phyloP scores from a whole-genome alignment of 1,140 invertebrate genomes.

The Heliconius eleuchia region DNA sequence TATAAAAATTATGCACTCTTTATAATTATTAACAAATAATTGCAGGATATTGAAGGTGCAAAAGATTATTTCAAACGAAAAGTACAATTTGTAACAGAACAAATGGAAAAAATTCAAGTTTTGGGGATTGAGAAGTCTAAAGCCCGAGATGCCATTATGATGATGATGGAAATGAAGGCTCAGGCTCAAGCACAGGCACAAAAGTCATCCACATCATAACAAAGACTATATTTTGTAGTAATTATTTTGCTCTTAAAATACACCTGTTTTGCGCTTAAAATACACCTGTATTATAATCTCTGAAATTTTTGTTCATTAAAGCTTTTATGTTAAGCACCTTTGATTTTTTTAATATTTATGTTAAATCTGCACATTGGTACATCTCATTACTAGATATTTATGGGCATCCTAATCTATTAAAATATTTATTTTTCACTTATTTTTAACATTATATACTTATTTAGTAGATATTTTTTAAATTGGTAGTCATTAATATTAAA shows the following conservation, averaged over 20 bases:
- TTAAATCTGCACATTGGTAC: background rate
- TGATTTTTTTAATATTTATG: background rate
- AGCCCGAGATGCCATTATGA: constrained; percentile 89
- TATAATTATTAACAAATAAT: constrained; percentile 36
- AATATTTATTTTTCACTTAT: too few species aligned
- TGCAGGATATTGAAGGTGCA: constrained; percentile 88
- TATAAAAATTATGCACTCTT: background rate
- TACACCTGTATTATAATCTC: background rate
- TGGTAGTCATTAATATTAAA: too few species aligned
- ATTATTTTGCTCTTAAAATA: background rate
- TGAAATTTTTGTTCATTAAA: constrained; percentile 15
- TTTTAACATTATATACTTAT: too few species aligned
- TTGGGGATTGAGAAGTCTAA: constrained; percentile 93
- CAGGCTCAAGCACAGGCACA: constrained; percentile 70
- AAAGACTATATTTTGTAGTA: constrained; percentile 31
- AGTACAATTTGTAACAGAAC: constrained; percentile 94
- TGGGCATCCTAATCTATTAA: too few species aligned
- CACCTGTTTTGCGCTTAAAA: background rate
- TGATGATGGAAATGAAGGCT: constrained; percentile 86
- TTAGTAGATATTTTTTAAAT: too few species aligned
- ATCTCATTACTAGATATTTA: too few species aligned
- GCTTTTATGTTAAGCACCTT: constrained; percentile 21
- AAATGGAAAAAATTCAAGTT: constrained; percentile 96
- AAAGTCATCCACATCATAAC: constrained; percentile 66
- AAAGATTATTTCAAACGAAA: constrained; percentile 96